These are phyloP conservation scores for Ectropis crepuscularia DNA, from an alignment of 2,888 invertebrate genomes.

Conservation along the genomic window DNA sequence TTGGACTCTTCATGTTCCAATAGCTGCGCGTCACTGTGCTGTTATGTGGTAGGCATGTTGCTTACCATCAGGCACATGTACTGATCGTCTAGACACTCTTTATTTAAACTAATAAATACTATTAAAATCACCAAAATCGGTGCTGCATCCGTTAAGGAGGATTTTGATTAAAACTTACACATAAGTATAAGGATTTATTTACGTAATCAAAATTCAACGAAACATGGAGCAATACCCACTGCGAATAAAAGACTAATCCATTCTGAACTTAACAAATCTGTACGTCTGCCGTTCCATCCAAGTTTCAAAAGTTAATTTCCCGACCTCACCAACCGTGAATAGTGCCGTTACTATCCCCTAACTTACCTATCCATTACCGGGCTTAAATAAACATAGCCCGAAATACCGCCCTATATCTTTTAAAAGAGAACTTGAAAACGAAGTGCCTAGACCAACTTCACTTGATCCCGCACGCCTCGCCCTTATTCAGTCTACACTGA, in stretches of 20 bases:
- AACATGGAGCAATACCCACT: neutral
- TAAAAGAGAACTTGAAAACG: conserved; percentile 59
- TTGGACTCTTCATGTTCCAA: too few relatives aligned
- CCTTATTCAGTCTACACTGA: neutral
- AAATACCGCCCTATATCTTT: conserved; percentile 65
- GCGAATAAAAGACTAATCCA: conserved; percentile 18
- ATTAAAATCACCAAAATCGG: too few relatives aligned
- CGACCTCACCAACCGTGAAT: conserved; percentile 24
- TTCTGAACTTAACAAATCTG: conserved; percentile 24
- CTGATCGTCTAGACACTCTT: too few relatives aligned
- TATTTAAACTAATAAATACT: too few relatives aligned
- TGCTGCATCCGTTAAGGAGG: too few relatives aligned
- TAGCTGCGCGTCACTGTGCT: too few relatives aligned
- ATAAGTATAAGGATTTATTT: neutral
- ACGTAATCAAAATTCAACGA: neutral
- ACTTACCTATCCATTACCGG: conserved; percentile 45
- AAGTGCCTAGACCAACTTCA: conserved; percentile 49
- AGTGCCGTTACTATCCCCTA: conserved; percentile 39
- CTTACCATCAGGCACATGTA: too few relatives aligned
- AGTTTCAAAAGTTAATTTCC: conserved; percentile 34
- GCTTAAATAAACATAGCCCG: conserved; percentile 55
- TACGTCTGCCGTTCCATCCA: conserved; percentile 20
- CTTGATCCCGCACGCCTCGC: conserved; percentile 41
- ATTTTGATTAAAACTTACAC: neutral
- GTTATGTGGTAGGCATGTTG: too few relatives aligned